Evolutionary conservation across 2,888 invertebrate species (phyloP).

Genomic region (Macrosiphum euphorbiae): DNA sequence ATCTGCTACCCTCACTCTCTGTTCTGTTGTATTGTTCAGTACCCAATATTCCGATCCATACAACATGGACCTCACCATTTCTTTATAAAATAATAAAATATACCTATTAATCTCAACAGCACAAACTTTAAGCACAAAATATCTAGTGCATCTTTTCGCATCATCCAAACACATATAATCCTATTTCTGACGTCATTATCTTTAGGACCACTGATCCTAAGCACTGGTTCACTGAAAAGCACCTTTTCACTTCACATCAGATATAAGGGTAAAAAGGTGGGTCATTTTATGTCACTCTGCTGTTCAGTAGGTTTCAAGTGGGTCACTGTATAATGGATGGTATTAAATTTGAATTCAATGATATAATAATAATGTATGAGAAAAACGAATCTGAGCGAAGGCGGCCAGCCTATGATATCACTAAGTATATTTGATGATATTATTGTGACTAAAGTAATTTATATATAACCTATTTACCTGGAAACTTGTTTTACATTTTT

Average conservation of each 20-base stretch:
- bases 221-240: neutral
- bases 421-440: no score
- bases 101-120: neutral
- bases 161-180: neutral
- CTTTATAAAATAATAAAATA: neutral
- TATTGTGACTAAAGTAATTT: no score
- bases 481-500: no score
- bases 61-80: neutral
- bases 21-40: neutral
- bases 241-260: neutral
- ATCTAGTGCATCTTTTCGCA: neutral
- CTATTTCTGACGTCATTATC: neutral
- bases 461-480: no score
- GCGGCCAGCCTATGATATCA: no score
- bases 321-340: no score
- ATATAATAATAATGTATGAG: no score
- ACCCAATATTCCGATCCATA: neutral
- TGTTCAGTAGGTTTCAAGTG: no score
- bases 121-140: neutral
- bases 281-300: no score
- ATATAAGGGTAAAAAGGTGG: neutral
- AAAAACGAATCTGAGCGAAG: no score
- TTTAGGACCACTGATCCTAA: neutral
- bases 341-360: no score
- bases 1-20: neutral